Percentiles rank a stretch among this genome's conserved stretches.
Evolutionary conservation across 2,797 vertebrate species (phyloP).

Genomic region (Pseudotriccus pelzelni): DNA sequence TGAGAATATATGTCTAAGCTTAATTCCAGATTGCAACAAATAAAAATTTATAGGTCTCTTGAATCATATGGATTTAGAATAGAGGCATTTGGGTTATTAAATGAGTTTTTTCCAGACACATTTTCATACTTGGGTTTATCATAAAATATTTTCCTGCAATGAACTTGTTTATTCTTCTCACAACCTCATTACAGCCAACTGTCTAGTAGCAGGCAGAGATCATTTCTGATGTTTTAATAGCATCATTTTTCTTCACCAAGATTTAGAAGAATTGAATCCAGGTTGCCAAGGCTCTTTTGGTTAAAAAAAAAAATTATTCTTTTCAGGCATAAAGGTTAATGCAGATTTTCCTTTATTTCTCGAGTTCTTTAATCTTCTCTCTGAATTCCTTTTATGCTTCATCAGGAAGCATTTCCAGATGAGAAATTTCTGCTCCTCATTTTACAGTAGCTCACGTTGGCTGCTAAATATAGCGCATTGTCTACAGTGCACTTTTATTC

Average conservation of each 20-base stretch:
- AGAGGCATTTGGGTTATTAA: conserved; percentile 25
- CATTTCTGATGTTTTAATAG: conserved; percentile 41
- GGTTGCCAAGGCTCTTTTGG: neutral
- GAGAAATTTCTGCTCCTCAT: neutral
- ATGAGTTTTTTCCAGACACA: neutral
- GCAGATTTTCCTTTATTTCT: conserved; percentile 28
- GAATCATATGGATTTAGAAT: neutral
- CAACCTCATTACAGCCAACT: conserved; percentile 38
- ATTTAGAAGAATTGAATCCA: neutral
- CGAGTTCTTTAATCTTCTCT: conserved; percentile 23
- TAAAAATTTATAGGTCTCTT: conserved; percentile 6
- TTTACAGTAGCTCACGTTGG: neutral
- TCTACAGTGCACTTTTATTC: neutral
- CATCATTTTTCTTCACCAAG: conserved; percentile 26
- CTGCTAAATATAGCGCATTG: neutral
- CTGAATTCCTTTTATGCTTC: conserved; percentile 11
- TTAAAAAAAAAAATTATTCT: neutral
- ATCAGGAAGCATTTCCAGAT: neutral
- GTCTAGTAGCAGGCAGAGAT: conserved; percentile 20
- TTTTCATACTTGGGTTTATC: neutral
- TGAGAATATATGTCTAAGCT: neutral
- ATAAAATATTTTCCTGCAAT: conserved; percentile 14
- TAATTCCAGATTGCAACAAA: conserved; percentile 6
- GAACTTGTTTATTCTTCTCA: conserved; percentile 36
- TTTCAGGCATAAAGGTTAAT: conserved; percentile 2